Conservation (phyloP, 2,113 vertebrate genomes). For the Oncorhynchus keta region DNA sequence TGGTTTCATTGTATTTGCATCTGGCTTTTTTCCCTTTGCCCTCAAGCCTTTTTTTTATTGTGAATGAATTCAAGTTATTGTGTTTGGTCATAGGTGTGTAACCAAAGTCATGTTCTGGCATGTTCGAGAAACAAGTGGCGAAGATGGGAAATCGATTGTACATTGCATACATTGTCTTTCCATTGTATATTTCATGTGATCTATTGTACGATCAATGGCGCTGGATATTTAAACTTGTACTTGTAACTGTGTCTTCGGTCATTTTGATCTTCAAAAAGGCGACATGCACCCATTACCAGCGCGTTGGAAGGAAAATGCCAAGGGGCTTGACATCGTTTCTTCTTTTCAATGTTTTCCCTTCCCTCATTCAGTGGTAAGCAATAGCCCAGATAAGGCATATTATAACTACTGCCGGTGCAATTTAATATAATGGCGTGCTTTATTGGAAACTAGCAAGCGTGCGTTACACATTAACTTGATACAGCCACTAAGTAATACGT, state of each 20-base stretch:
- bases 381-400: no score
- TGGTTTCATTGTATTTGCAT: no score
- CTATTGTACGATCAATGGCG: slow-evolving; percentile 42
- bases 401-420: not conserved
- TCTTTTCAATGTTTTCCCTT: not conserved
- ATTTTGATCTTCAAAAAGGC: slow-evolving; percentile 33
- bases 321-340: not conserved
- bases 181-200: slow-evolving; percentile 24
- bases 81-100: slow-evolving; percentile 13
- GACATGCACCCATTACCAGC: not conserved
- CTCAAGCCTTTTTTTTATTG: not conserved
- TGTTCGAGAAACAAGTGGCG: slow-evolving; percentile 19
- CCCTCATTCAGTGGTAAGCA: no score
- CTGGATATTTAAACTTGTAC: slow-evolving; percentile 38
- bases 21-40: no score
- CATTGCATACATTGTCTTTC: not conserved
- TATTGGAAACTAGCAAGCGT: not conserved
- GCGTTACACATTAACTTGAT: not conserved
- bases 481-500: not conserved
- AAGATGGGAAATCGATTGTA: slow-evolving; percentile 27
- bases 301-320: not conserved
- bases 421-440: not conserved
- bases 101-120: not conserved
- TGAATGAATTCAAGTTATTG: not conserved
- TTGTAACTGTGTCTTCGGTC: slow-evolving; percentile 34